Conservation (phyloP, 2,113 vertebrate species). For the Poecile atricapillus region DNA sequence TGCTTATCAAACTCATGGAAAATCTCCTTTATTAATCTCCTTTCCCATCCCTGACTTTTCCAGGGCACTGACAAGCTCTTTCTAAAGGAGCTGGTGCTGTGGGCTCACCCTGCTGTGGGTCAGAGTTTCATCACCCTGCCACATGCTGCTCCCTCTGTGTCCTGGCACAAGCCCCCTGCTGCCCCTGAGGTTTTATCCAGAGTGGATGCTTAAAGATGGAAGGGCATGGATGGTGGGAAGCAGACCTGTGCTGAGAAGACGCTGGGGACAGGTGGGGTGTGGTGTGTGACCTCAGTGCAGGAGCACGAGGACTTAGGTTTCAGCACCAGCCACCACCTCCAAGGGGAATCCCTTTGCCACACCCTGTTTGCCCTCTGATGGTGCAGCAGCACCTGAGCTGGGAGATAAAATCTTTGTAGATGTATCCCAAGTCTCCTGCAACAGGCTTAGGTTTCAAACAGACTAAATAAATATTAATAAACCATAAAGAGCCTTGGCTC, state of each 20-base stretch:
- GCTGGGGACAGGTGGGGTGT: neutral
- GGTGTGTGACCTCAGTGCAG: accelerated
- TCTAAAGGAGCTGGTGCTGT: neutral
- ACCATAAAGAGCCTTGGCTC: neutral
- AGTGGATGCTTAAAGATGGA: neutral
- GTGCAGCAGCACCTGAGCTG: neutral
- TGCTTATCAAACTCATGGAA: neutral
- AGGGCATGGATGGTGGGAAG: too few species aligned
- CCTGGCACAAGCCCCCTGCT: accelerated
- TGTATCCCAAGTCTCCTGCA: neutral
- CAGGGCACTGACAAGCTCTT: neutral
- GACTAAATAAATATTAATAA: slow-evolving; percentile 54
- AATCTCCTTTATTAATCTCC: neutral
- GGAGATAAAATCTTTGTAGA: neutral
- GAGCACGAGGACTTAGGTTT: neutral
- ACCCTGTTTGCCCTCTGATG: neutral
- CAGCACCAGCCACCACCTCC: neutral
- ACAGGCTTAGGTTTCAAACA: neutral
- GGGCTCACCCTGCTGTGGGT: neutral
- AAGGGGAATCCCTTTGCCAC: neutral
- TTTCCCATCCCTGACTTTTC: neutral
- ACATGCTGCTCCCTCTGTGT: neutral
- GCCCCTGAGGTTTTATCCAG: accelerated
- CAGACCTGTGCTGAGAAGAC: accelerated
- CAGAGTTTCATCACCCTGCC: neutral